Evolutionary conservation across 2,888 invertebrate species (phyloP), one percentile per base, ranked within the genome.

Genomic region (Ypsolopha scabrella): DNA sequence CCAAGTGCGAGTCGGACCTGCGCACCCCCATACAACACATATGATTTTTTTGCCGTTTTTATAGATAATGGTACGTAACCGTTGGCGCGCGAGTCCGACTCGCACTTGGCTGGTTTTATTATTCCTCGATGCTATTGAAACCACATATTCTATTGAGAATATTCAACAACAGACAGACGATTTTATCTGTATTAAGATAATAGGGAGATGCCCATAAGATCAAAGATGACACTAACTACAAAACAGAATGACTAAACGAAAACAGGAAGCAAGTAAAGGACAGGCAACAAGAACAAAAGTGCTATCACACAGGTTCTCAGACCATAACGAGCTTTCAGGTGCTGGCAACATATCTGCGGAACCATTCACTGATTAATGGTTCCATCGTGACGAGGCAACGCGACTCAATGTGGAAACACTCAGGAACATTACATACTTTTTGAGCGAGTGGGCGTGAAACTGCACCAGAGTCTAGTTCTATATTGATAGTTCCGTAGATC

Each of bases 351-450:
- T 48, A 44, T 47, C 51, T 53, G 58, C 53, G 69, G 70, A 70
- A 75, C 75, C 72, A 72, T 75, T 72, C 67, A 62, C 71, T 81
- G 83, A 83, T 82, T 80, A 81, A 83, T 83, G 77, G 62, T 69
- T 60, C 52, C 53, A 56, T 57, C 69, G 72, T 83, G 83, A 83
- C 77, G 70, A 57, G 66, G 66, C 75, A 63, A 72, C 69, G 48
- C 44, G 41, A 50, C 44, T 34, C 47, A 10, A n/a, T 9, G 52
- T 48, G 41, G 33, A n/a, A 37, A 51, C 38, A 46, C 24, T 39
- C 43, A 41, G 41, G 39, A 41, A 50, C 13, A 36, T n/a, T n/a
- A 24, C 24, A 24, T 4, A 24, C 24, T 24, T 24, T 24, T 24
- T 24, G 24, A 24, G 24, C 24, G 24, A 24, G 24, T 24, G 24